These are phyloP conservation scores for Diglossa brunneiventris DNA, from an alignment of 2,113 vertebrate species.

Conservation along the genomic window DNA sequence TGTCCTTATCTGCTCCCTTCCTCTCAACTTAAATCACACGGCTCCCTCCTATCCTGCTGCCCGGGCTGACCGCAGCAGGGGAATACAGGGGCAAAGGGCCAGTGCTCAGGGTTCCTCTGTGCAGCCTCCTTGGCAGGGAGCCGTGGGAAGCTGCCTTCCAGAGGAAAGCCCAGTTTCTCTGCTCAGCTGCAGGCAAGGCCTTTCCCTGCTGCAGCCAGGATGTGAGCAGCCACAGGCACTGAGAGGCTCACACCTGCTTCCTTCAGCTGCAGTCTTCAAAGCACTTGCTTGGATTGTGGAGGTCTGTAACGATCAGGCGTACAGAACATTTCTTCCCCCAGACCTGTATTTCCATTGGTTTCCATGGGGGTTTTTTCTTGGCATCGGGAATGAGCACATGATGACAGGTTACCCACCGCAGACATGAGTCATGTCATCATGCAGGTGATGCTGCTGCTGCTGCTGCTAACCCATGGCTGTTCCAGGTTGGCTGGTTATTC, in stretches of 20 bases:
- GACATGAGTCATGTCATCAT: neutral
- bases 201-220: rapidly evolving
- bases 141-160: neutral
- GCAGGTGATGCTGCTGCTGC: neutral
- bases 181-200: neutral
- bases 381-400: neutral
- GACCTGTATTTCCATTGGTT: neutral
- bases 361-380: neutral
- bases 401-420: neutral
- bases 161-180: neutral
- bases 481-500: neutral
- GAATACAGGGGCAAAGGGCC: neutral
- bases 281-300: neutral
- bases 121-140: neutral
- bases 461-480: neutral
- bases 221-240: neutral
- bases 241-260: neutral
- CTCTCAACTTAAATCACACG: neutral
- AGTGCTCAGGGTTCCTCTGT: neutral
- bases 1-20: slow-evolving; percentile 38
- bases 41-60: neutral
- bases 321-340: neutral
- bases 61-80: neutral
- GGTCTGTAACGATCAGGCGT: neutral
- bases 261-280: neutral